Base-by-base conservation (phyloP, 1,140 invertebrate species). In the Drosophila trapezifrons region DNA sequence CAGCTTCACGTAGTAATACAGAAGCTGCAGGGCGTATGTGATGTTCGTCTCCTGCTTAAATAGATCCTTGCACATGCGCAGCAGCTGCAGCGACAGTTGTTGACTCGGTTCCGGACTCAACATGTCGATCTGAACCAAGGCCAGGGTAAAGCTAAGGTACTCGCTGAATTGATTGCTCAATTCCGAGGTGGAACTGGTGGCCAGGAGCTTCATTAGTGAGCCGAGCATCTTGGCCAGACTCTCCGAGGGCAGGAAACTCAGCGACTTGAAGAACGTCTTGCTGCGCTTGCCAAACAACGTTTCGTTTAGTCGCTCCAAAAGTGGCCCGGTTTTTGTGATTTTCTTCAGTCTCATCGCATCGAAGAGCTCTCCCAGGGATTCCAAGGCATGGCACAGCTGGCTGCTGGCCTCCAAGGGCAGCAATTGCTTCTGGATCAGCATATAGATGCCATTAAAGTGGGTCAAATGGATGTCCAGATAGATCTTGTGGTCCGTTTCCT, bases 1-100 rank as follows among this genome's bases (percentile, higher is more conserved):
- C 29, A 87, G n/a, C 52, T 87, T 87, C 6, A 84, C 10, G 25
- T 84, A 84, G 25, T 80, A 84, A 51, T 87, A 87, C 1, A 89
- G 52, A 37, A 89, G 42, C 25, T 89, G 77, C 5, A 89, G 29
- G 2, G 40, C 60, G 40, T 72, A 69, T 7, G 42, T 42, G 1
- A 52, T 27, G 17, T 66, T 69, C 10, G 45, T 3, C 9, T 69
- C 62, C 4, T 67, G 62, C 0, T 25, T 5, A 0, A 40, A 45
- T 0, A 55, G 12, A 6, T 60, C 49, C 18, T 75, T 80, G 55
- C 76, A 78, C 17, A 60, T 69, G 38, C 69, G 77, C 2, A 87
- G 38, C 35, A 83, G 40, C 43, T 84, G 77, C 25, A 89, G n/a
- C 0, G 65, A 57, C 9, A 54, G 22, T 27, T 67, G 62, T 5